Conservation (phyloP, 1,140 invertebrate species). For the Parasteatoda tepidariorum region DNA sequence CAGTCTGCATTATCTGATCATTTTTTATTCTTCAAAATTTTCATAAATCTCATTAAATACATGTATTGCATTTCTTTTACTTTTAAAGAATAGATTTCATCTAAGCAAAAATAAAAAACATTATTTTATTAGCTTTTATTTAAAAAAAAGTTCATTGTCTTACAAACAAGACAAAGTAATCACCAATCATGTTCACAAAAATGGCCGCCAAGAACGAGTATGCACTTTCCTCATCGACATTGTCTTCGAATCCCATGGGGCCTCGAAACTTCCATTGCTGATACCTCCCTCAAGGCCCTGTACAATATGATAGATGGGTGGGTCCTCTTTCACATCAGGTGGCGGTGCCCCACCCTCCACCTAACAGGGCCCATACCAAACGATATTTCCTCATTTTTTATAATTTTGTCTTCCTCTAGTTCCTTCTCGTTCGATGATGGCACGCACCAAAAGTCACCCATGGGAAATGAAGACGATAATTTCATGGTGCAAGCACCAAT, state of each 20-base stretch:
- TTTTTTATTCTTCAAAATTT: too few species aligned
- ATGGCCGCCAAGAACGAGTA: background rate
- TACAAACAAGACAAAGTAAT: too few species aligned
- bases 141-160: too few species aligned
- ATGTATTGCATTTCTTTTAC: too few species aligned
- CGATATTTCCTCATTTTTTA: slow-evolving; percentile 22
- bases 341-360: slow-evolving; percentile 11
- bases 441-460: slow-evolving; percentile 16
- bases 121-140: too few species aligned
- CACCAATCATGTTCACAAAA: too few species aligned
- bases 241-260: background rate
- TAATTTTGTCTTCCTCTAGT: slow-evolving; percentile 10
- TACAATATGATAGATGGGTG: slow-evolving; percentile 46
- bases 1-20: too few species aligned
- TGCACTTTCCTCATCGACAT: background rate
- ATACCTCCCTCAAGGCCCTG: slow-evolving; percentile 31
- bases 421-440: background rate
- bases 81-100: too few species aligned
- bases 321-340: slow-evolving; percentile 46
- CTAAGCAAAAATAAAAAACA: too few species aligned
- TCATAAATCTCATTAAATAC: too few species aligned
- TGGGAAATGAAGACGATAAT: slow-evolving; percentile 31
- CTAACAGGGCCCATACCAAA: background rate
- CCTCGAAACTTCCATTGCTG: background rate
- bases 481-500: slow-evolving; percentile 23